phyloP scores from a whole-genome alignment of 2,888 invertebrate genomes.

The Chrysotoxum bicinctum region DNA sequence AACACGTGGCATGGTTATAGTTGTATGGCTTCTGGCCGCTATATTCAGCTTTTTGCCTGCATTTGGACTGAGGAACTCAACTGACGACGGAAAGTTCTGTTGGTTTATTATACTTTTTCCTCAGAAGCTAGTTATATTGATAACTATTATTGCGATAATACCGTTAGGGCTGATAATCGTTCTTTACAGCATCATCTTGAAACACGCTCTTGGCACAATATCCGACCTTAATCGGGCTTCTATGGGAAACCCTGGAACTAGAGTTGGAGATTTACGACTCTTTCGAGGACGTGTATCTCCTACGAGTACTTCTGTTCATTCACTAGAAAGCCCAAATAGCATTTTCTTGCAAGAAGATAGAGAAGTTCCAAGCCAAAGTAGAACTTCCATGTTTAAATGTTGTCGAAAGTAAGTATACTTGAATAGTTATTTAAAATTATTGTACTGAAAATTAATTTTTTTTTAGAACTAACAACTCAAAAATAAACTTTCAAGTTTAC shows the following conservation, averaged over 20 bases:
- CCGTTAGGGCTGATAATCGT: conserved; percentile 82
- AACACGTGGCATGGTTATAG: conserved; percentile 83
- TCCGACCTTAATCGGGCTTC: conserved; percentile 82
- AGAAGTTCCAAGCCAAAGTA: conserved; percentile 9
- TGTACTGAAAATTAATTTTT: background rate
- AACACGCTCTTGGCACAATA: conserved; percentile 84
- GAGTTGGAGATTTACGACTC: conserved; percentile 77
- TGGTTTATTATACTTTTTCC: conserved; percentile 85
- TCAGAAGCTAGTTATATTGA: conserved; percentile 83
- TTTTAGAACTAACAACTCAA: conserved; percentile 55
- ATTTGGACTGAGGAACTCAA: conserved; percentile 84
- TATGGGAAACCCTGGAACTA: conserved; percentile 76
- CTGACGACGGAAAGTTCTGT: conserved; percentile 83
- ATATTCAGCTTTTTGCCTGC: conserved; percentile 84
- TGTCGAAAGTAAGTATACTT: conserved; percentile 55
- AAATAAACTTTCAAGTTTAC: conserved; percentile 71
- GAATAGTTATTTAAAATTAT: background rate
- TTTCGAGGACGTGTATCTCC: conserved; percentile 60
- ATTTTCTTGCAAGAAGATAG: conserved; percentile 49
- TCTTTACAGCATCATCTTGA: conserved; percentile 84
- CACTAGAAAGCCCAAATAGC: conserved; percentile 16
- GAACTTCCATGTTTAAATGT: conserved; percentile 61
- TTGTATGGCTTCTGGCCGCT: conserved; percentile 84
- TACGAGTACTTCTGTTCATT: background rate
- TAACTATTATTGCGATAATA: conserved; percentile 83